A percentile compares a stretch with the other conserved stretches of the same genome.
phyloP scores from a whole-genome alignment of 2,797 vertebrate genomes.

The Lepus townsendii region DNA sequence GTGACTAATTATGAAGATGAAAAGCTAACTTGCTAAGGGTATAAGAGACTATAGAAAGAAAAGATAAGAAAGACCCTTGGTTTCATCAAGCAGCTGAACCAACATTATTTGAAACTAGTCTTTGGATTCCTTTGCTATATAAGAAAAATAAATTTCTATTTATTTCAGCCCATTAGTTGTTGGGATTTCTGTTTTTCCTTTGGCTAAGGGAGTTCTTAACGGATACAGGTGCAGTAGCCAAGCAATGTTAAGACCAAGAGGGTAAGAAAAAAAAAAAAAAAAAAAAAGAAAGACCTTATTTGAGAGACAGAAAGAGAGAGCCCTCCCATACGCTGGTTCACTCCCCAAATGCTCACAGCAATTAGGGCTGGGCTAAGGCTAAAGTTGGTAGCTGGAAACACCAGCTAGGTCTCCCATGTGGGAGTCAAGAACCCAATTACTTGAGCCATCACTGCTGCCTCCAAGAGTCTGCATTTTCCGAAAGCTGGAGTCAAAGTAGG shows the following conservation, averaged over 20 bases:
- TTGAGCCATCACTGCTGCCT: too few relatives aligned
- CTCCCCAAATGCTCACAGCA: too few relatives aligned
- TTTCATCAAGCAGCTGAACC: background rate
- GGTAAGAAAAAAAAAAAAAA: too few relatives aligned
- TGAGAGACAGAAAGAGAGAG: too few relatives aligned
- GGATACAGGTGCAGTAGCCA: background rate
- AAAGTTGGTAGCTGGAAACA: too few relatives aligned
- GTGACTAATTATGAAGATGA: background rate
- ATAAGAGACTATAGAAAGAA: background rate
- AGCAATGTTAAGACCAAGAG: background rate
- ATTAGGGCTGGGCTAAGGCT: too few relatives aligned
- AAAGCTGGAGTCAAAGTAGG: too few relatives aligned
- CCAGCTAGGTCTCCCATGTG: too few relatives aligned
- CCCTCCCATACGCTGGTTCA: too few relatives aligned
- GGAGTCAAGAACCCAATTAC: too few relatives aligned
- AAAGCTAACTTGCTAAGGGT: background rate
- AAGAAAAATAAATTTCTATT: constrained; percentile 5
- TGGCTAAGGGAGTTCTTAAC: background rate
- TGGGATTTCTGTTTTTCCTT: constrained; percentile 4
- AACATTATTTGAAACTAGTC: background rate
- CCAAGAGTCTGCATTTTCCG: too few relatives aligned
- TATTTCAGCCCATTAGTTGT: background rate
- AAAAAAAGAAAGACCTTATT: too few relatives aligned
- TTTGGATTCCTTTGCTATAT: background rate
- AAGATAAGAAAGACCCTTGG: background rate